Conservation (phyloP, 2,888 invertebrate genomes). For the Chydorus sphaericus region DNA sequence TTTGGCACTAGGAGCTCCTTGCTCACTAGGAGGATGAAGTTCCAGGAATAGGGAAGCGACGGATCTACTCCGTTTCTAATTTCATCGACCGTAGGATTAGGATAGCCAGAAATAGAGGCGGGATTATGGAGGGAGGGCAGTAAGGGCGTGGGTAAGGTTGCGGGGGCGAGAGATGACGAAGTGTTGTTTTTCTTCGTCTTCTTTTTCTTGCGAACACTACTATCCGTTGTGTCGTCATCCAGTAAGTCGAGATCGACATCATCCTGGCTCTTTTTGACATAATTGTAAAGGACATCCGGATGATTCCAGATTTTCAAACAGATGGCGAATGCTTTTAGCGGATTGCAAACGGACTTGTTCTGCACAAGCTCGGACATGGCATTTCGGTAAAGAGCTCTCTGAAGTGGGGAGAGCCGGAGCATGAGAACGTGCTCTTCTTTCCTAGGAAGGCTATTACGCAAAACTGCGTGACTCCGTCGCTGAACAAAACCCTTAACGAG, state of each 20-base stretch:
- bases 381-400: slow-evolving; percentile 74
- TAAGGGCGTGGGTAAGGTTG: neutral
- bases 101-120: neutral
- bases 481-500: slow-evolving; percentile 92
- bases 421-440: slow-evolving; percentile 91
- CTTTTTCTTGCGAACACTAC: slow-evolving; percentile 10
- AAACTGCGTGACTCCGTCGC: slow-evolving; percentile 78
- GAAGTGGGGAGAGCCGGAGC: slow-evolving; percentile 75
- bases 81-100: slow-evolving; percentile 6
- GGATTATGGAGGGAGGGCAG: slow-evolving; percentile 9
- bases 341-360: slow-evolving; percentile 76
- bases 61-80: slow-evolving; percentile 9
- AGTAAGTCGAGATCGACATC: slow-evolving; percentile 41
- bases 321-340: slow-evolving; percentile 92
- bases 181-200: neutral
- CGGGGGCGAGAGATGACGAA: neutral
- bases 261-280: slow-evolving; percentile 62
- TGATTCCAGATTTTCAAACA: slow-evolving; percentile 98
- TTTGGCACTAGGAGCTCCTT: neutral
- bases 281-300: slow-evolving; percentile 79
- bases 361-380: slow-evolving; percentile 87
- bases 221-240: slow-evolving; percentile 21
- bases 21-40: neutral
- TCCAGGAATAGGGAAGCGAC: no score
- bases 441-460: slow-evolving; percentile 80